These are phyloP conservation scores for Phaetusa simplex DNA, from an alignment of 2,113 vertebrate genomes.

Conservation along the genomic window DNA sequence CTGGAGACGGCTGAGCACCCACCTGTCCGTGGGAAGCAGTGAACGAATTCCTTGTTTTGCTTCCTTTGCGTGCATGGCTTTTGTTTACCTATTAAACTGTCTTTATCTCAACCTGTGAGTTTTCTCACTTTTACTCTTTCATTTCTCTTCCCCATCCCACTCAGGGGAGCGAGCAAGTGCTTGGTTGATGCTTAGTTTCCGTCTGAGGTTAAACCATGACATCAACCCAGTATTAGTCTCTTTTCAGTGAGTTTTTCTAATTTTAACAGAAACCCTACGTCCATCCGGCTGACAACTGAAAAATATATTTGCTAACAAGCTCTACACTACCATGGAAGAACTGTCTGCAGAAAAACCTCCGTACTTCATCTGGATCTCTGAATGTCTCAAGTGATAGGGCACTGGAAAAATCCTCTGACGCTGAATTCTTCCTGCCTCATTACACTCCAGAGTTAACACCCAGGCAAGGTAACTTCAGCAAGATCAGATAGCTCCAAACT, in stretches of 20 bases:
- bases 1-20: background rate
- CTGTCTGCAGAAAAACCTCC: background rate
- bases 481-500: background rate
- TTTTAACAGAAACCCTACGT: background rate
- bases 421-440: background rate
- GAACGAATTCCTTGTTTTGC: background rate
- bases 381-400: background rate
- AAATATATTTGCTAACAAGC: background rate
- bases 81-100: background rate
- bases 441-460: background rate
- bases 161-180: background rate
- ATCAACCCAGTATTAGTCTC: background rate
- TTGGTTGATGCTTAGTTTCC: background rate
- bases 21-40: background rate
- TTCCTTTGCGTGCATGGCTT: background rate
- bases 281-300: background rate
- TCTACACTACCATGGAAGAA: background rate
- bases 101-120: background rate
- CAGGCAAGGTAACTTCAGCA: background rate
- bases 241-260: background rate
- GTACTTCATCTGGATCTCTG: background rate
- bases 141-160: background rate
- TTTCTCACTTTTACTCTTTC: background rate
- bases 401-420: background rate
- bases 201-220: background rate